Evolutionary conservation across 1,140 invertebrate genomes (phyloP).

Genomic region (Drosophila nebulosa): DNA sequence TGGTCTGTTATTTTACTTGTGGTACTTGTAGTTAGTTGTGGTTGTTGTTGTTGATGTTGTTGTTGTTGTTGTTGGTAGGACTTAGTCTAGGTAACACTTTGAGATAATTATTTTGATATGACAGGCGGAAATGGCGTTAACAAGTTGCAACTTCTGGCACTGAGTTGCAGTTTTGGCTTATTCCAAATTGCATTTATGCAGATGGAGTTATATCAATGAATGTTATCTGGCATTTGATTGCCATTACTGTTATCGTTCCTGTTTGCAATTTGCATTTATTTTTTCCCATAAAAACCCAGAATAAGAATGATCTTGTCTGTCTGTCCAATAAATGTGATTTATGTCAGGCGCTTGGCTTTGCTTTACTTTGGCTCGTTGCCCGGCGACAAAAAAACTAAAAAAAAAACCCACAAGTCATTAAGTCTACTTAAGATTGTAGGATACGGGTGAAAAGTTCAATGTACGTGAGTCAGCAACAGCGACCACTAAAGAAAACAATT

Average conservation of each 20-base stretch:
- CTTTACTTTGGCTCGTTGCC: conserved; percentile 6
- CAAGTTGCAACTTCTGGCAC: conserved; percentile 55
- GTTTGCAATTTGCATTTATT: conserved; percentile 26
- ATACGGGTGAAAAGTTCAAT: conserved; percentile 74
- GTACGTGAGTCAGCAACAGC: conserved; percentile 64
- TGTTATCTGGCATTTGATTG: conserved; percentile 67
- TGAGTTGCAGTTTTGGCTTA: conserved; percentile 32
- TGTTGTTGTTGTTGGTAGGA: conserved; percentile 33
- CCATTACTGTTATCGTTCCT: conserved; percentile 47
- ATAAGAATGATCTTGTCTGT: conserved; percentile 23
- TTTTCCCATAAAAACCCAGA: conserved; percentile 32
- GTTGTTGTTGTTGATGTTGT: conserved; percentile 4
- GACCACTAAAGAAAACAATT: conserved; percentile 48
- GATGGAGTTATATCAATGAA: conserved; percentile 9
- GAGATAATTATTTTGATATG: conserved; percentile 78
- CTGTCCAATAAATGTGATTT: conserved; percentile 63
- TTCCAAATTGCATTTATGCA: conserved; percentile 27
- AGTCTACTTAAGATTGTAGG: conserved; percentile 63
- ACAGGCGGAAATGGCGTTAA: conserved; percentile 76
- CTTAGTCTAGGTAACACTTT: conserved; percentile 55
- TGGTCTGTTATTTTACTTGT: conserved; percentile 21
- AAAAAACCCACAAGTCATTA: conserved; percentile 64
- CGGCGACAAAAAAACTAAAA: neutral
- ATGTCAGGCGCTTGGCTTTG: conserved; percentile 27
- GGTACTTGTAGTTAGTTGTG: conserved; percentile 2